Conservation (phyloP, 2,797 vertebrate species). For the Lagorchestes hirsutus region DNA sequence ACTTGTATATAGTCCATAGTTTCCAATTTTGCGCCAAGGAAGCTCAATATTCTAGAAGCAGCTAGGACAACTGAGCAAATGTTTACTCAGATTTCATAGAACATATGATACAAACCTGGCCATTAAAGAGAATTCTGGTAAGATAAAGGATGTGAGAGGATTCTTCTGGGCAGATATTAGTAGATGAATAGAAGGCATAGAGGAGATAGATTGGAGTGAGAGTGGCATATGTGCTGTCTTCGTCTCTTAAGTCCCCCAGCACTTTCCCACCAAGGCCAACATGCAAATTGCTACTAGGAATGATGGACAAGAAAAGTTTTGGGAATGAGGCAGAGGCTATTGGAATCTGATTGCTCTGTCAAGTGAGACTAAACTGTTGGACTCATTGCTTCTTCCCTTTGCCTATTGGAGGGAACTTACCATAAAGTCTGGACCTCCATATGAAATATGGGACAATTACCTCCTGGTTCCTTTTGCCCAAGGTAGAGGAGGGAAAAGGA, state of each 20-base stretch:
- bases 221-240: neutral
- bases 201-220: neutral
- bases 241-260: neutral
- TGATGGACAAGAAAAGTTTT: neutral
- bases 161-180: neutral
- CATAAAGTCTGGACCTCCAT: no score
- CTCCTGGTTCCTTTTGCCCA: no score
- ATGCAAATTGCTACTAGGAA: neutral
- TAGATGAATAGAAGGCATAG: neutral
- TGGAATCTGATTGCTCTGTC: neutral
- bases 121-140: neutral
- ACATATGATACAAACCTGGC: neutral
- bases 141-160: no score
- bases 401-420: neutral
- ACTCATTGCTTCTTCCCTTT: neutral
- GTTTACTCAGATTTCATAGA: neutral
- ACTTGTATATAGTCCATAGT: neutral
- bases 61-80: neutral
- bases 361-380: neutral
- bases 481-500: no score
- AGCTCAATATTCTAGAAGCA: neutral
- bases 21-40: neutral
- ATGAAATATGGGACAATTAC: no score
- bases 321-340: neutral
- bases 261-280: neutral